Conservation (phyloP, 2,888 invertebrate genomes). For the Mamestra brassicae region DNA sequence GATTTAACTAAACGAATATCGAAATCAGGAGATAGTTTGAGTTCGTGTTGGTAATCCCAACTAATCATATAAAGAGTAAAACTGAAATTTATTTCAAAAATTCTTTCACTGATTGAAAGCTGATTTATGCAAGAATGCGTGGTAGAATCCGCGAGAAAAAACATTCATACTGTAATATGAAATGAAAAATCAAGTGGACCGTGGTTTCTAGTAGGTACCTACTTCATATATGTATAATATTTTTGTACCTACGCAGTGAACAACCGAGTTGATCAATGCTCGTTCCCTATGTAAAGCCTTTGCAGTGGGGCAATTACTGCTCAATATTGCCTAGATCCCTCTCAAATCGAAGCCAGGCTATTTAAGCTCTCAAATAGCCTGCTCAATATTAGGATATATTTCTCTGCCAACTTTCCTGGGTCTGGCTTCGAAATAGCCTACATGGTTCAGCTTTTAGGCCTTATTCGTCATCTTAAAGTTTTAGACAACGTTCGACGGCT, state of each 20-base stretch:
- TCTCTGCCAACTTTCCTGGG: conserved; percentile 10
- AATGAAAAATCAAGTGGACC: too few species aligned
- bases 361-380: conserved; percentile 18
- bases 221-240: too few species aligned
- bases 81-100: too few species aligned
- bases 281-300: not conserved
- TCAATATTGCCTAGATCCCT: not conserved
- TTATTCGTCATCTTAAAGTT: conserved; percentile 56
- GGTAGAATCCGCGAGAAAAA: too few species aligned
- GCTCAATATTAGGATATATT: conserved; percentile 8
- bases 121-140: too few species aligned
- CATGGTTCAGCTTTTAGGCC: conserved; percentile 71
- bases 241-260: not conserved
- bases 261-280: not conserved
- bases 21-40: too few species aligned
- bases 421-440: conserved; percentile 59
- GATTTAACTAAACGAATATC: too few species aligned
- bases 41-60: too few species aligned
- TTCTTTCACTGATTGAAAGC: too few species aligned
- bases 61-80: too few species aligned
- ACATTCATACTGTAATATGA: too few species aligned
- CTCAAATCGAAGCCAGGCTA: conserved; percentile 10
- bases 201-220: too few species aligned
- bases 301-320: not conserved
- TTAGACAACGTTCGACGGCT: conserved; percentile 6